These are phyloP conservation scores for Dendrocincla tyrannina DNA, from an alignment of 2,797 vertebrate species.

Conservation along the genomic window DNA sequence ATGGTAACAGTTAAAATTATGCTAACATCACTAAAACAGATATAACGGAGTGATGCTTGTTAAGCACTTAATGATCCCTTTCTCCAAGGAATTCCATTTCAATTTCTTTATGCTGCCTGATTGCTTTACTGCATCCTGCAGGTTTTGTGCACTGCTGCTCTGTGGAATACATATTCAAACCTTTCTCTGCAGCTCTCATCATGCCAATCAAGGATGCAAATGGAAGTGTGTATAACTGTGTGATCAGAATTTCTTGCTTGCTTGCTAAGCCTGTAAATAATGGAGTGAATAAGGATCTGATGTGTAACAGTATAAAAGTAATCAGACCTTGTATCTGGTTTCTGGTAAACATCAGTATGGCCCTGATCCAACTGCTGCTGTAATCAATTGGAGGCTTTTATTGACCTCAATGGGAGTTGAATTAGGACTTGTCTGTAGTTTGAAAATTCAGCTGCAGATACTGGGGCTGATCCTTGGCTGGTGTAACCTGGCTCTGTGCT, in stretches of 20 bases:
- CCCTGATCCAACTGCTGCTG: not conserved
- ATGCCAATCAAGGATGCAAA: slow-evolving; percentile 76
- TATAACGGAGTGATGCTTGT: slow-evolving; percentile 68
- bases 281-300: slow-evolving; percentile 61
- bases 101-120: slow-evolving; percentile 69
- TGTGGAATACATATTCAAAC: slow-evolving; percentile 60
- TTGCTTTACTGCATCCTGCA: slow-evolving; percentile 64
- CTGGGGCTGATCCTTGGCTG: not conserved
- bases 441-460: slow-evolving; percentile 28
- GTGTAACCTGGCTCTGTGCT: not conserved
- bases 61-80: slow-evolving; percentile 73
- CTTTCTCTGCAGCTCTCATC: slow-evolving; percentile 39
- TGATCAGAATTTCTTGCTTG: slow-evolving; percentile 73
- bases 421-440: slow-evolving; percentile 10
- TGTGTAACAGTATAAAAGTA: slow-evolving; percentile 58
- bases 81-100: slow-evolving; percentile 69
- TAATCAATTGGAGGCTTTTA: slow-evolving; percentile 24
- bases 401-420: slow-evolving; percentile 13
- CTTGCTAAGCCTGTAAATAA: slow-evolving; percentile 69
- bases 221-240: slow-evolving; percentile 62
- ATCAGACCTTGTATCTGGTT: slow-evolving; percentile 59
- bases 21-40: slow-evolving; percentile 65
- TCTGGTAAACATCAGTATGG: slow-evolving; percentile 7
- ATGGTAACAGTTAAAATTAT: slow-evolving; percentile 69
- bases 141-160: slow-evolving; percentile 45